Percentiles rank a stretch among this genome's conserved stretches.
These are phyloP conservation scores for Discoglossus pictus DNA, from an alignment of 2,797 vertebrate species.

Conservation along the genomic window DNA sequence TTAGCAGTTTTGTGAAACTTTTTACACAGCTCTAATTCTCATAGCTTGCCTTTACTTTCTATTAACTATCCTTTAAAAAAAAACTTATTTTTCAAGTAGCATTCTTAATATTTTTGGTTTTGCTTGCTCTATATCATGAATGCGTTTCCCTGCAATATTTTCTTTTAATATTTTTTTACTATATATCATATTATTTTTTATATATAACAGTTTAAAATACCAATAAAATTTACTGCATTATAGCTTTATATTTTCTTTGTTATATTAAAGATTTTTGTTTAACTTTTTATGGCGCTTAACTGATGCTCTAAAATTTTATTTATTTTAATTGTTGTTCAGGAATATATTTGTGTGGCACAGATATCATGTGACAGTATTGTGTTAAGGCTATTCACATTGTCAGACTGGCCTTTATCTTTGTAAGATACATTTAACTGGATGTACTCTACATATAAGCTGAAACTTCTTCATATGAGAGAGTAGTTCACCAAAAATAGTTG, in stretches of 20 bases:
- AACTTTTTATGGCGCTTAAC: no score
- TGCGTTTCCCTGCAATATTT: no score
- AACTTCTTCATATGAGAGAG: not conserved
- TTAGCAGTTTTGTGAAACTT: constrained; percentile 3
- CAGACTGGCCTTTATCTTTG: not conserved
- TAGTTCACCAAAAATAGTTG: constrained; percentile 12
- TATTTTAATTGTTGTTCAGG: no score
- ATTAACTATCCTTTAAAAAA: constrained; percentile 27
- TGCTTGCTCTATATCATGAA: not conserved
- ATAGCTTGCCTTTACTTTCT: constrained; percentile 29
- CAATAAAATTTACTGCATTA: no score
- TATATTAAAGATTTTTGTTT: no score
- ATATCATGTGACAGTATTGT: not conserved
- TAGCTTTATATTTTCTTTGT: no score
- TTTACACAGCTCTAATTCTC: constrained; percentile 48
- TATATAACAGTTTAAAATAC: no score
- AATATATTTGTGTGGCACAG: no score
- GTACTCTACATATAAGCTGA: not conserved
- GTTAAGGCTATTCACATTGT: not conserved
- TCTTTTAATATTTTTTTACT: no score
- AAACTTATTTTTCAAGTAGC: not conserved
- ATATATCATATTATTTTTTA: no score
- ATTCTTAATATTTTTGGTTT: constrained; percentile 3
- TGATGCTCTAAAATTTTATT: no score
- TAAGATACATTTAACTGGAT: not conserved